Base-by-base conservation (phyloP, 2,797 vertebrate species). In the Steatocranus sp. region DNA sequence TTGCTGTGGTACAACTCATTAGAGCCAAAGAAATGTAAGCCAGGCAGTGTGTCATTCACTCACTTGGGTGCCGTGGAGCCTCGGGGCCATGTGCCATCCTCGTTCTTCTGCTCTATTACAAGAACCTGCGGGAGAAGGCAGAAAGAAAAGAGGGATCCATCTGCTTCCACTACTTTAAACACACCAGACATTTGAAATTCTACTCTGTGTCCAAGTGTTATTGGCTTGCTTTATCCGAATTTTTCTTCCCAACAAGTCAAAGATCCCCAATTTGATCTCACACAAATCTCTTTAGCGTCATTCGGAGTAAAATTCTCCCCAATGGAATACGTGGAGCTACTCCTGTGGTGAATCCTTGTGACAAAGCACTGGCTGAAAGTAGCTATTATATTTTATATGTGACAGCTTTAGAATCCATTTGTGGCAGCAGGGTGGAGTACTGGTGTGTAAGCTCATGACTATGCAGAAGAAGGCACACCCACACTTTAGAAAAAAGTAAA, bases 61-160 rank as follows among this genome's bases (percentile, higher is more conserved):
- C 97, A 99, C 98, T 98, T 99, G 88, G 97, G 95, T 92, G 97
- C 90, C 76, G 97, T 97, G 92, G 97, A 97, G 94, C 98, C 98
- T 94, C 98, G 96, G 81, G 98, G 98, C 99, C 99, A 99, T 1
- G 98, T 91, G 93, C 99, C 99, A 63, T 99, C 98, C 93, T 98
- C 97, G 70, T 96, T 98, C 96, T 98, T 99, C 96, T 98, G 97
- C 95, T 99, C 99, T 96, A 99, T 99, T 85, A 99, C 98, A 43
- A 99, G 97, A 88, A 99, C 97, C 99, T 99, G 96, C 15, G 48
- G 80, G 83, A 88, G 81, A 90, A 8, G 5, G 38, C 4, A 83
- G 5, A 83, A 25, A 81, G 53, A 83, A 73, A 38, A 80, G 11
- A 38, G 32, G n/a, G 34, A 49, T 90, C 46, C 82, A 78, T 84